These are phyloP conservation scores for Seriola dumerili DNA, from an alignment of 2,113 vertebrate species.

Conservation along the genomic window DNA sequence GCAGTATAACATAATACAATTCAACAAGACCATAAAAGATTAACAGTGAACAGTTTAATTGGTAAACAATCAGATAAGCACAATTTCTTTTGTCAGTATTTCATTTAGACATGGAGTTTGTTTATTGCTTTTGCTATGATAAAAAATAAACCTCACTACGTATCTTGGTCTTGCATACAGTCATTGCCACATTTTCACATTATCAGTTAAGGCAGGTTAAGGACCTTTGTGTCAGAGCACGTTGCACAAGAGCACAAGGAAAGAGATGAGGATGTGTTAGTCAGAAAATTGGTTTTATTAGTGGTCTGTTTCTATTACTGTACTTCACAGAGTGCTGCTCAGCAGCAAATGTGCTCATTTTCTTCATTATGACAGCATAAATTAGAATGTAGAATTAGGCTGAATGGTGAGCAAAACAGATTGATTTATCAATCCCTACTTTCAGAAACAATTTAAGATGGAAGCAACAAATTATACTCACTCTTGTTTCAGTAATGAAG, in stretches of 20 bases:
- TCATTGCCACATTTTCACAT: background rate
- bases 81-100: no score
- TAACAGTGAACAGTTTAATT: no score
- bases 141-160: no score
- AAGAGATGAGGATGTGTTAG: background rate
- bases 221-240: background rate
- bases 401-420: background rate
- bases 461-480: background rate
- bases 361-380: background rate
- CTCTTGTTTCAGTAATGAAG: background rate
- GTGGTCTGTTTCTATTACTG: background rate
- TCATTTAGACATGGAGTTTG: no score
- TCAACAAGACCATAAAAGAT: no score
- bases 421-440: background rate
- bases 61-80: no score
- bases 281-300: constrained; percentile 4
- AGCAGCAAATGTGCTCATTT: background rate
- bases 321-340: background rate
- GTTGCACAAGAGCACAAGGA: background rate
- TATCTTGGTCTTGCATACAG: background rate
- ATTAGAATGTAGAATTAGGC: background rate
- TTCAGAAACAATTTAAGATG: background rate
- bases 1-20: no score
- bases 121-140: no score
- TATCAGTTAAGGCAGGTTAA: background rate